These are phyloP conservation scores for Echinarachnius parma DNA, from an alignment of 53 echinoderm and acorn worm species.

Conservation along the genomic window DNA sequence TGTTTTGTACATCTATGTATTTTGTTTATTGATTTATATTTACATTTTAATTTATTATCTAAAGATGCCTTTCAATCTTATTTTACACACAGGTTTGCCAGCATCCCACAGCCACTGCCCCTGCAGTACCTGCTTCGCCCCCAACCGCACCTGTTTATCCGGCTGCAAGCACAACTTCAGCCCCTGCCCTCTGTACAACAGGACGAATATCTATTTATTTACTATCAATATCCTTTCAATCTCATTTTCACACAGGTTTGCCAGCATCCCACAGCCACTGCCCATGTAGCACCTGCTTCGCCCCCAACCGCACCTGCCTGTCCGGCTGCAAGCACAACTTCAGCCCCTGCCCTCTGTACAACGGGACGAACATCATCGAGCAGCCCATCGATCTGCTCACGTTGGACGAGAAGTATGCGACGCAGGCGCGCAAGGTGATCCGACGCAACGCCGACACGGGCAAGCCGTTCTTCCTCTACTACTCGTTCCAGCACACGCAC, in stretches of 20 bases:
- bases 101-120: conserved; percentile 82
- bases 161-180: conserved; percentile 30
- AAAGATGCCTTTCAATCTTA: no score
- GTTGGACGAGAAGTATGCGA: conserved; percentile 27
- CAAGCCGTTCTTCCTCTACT: conserved; percentile 53
- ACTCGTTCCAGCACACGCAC: conserved; percentile 58
- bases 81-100: conserved; percentile 36
- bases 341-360: conserved; percentile 43
- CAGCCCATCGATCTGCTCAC: conserved; percentile 50
- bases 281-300: conserved; percentile 51
- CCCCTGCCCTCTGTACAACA: conserved; percentile 46
- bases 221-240: neutral
- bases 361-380: conserved; percentile 47
- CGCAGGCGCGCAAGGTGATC: conserved; percentile 30
- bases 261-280: conserved; percentile 83
- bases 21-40: no score
- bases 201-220: conserved; percentile 28
- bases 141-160: conserved; percentile 27
- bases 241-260: conserved; percentile 1
- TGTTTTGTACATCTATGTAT: no score
- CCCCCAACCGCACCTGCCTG: conserved; percentile 30
- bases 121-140: conserved; percentile 44
- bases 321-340: conserved; percentile 30
- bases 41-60: no score
- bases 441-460: conserved; percentile 2